phyloP scores from a whole-genome alignment of 64 coral and sea anemone species.

The Astreopora myriophthalma region DNA sequence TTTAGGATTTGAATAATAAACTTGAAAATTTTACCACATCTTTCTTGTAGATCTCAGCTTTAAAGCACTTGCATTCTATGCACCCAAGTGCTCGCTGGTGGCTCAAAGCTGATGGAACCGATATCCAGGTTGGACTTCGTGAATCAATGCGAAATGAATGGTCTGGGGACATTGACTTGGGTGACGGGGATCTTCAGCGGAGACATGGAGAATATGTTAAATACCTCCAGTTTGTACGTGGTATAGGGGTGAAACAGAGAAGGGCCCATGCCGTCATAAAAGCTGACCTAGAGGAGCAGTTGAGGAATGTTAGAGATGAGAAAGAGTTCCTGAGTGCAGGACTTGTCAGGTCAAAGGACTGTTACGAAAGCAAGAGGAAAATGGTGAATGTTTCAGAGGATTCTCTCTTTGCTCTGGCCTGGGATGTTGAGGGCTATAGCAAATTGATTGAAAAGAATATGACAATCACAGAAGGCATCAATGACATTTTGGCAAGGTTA shows the following conservation, averaged over 20 bases:
- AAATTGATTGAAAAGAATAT: slow-evolving; percentile 25
- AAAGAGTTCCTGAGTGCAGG: slow-evolving; percentile 34
- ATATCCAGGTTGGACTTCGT: slow-evolving; percentile 23
- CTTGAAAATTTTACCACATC: background rate
- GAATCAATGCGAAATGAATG: slow-evolving; percentile 12
- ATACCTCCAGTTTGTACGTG: background rate
- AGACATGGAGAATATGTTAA: background rate
- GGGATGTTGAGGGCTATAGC: slow-evolving; percentile 53
- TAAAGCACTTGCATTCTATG: background rate
- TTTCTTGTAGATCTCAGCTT: slow-evolving; percentile 8
- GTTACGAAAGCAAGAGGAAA: slow-evolving; percentile 27
- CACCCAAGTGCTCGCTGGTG: slow-evolving; percentile 25
- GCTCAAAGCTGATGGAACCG: slow-evolving; percentile 50
- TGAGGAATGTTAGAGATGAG: background rate
- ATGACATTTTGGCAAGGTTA: background rate
- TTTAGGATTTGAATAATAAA: background rate
- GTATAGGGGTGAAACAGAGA: slow-evolving; percentile 20
- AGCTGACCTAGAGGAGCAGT: slow-evolving; percentile 1
- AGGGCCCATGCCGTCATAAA: background rate
- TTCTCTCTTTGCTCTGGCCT: slow-evolving; percentile 73
- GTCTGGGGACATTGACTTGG: slow-evolving; percentile 47
- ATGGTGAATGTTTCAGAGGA: slow-evolving; percentile 48
- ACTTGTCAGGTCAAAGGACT: background rate
- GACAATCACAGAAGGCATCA: background rate
- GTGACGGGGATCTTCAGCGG: slow-evolving; percentile 28